A percentile compares a stretch with the other conserved stretches of the same genome.
Evolutionary conservation across 2,888 invertebrate species (phyloP).

Genomic region (Flexamia atlantica): DNA sequence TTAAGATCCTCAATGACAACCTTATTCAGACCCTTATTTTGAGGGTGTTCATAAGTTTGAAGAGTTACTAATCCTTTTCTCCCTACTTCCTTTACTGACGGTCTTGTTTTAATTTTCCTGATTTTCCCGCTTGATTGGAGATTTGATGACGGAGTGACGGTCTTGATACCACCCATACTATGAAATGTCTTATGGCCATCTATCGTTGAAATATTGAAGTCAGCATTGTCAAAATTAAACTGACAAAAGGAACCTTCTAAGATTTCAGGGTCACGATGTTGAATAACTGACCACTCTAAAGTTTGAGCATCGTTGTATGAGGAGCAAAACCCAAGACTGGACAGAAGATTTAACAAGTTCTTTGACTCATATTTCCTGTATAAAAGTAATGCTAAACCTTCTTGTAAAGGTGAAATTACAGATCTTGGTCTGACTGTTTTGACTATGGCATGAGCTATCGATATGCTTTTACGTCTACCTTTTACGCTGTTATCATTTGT

Average conservation of each 20-base stretch:
- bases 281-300: not conserved
- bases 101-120: too few relatives aligned
- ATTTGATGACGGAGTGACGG: not conserved
- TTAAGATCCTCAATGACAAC: too few relatives aligned
- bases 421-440: not conserved
- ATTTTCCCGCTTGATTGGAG: not conserved
- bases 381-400: not conserved
- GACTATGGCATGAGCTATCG: not conserved
- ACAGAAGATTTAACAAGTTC: not conserved
- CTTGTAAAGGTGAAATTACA: not conserved
- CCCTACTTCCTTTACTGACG: too few relatives aligned
- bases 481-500: not conserved
- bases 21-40: too few relatives aligned
- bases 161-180: not conserved
- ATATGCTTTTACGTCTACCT: not conserved
- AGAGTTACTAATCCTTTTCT: too few relatives aligned
- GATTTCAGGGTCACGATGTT: not conserved
- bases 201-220: not conserved
- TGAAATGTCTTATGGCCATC: not conserved
- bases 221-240: constrained; percentile 3
- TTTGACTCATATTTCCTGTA: not conserved
- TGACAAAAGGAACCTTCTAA: not conserved
- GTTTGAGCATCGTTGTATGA: not conserved
- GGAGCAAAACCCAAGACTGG: not conserved
- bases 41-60: too few relatives aligned